Conservation (phyloP, 1,140 invertebrate genomes). For the Drosophila prosaltans region DNA sequence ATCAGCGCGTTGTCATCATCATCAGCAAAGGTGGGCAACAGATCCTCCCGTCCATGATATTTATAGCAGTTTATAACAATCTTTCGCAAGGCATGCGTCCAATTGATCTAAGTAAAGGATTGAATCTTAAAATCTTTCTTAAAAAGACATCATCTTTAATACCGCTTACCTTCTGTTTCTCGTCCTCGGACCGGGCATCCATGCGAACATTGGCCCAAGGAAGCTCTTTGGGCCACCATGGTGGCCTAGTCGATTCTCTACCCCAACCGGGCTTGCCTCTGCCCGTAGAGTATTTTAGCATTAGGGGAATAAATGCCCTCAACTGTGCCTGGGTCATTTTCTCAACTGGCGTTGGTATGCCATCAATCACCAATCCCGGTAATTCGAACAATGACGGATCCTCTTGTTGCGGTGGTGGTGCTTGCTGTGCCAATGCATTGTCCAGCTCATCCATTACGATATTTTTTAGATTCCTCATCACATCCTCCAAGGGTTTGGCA, state of each 20-base stretch:
- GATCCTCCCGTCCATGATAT: constrained; percentile 97
- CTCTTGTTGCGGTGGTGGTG: constrained; percentile 95
- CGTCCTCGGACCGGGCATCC: constrained; percentile 97
- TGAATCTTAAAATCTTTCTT: neutral
- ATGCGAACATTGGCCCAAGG: constrained; percentile 99
- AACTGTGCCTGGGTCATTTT: constrained; percentile 99
- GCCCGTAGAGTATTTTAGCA: constrained; percentile 98
- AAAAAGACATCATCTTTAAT: neutral
- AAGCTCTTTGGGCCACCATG: constrained; percentile 98
- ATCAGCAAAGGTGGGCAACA: constrained; percentile 96
- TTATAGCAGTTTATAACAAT: constrained; percentile 99
- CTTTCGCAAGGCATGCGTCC: constrained; percentile 98
- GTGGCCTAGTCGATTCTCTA: constrained; percentile 95
- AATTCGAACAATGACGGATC: constrained; percentile 97
- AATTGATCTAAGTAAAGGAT: constrained; percentile 90
- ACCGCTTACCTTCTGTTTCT: constrained; percentile 95
- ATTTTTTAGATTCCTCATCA: constrained; percentile 94
- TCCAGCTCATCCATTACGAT: constrained; percentile 98
- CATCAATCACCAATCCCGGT: constrained; percentile 97
- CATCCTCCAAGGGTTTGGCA: constrained; percentile 97
- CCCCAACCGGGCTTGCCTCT: constrained; percentile 99
- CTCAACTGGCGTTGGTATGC: constrained; percentile 98
- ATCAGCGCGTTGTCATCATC: constrained; percentile 90
- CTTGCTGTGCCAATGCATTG: constrained; percentile 95
- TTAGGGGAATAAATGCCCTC: constrained; percentile 97